Percentiles rank a stretch among this genome's conserved stretches.
phyloP scores from a whole-genome alignment of 2,797 vertebrate species.

The Pampus argenteus region DNA sequence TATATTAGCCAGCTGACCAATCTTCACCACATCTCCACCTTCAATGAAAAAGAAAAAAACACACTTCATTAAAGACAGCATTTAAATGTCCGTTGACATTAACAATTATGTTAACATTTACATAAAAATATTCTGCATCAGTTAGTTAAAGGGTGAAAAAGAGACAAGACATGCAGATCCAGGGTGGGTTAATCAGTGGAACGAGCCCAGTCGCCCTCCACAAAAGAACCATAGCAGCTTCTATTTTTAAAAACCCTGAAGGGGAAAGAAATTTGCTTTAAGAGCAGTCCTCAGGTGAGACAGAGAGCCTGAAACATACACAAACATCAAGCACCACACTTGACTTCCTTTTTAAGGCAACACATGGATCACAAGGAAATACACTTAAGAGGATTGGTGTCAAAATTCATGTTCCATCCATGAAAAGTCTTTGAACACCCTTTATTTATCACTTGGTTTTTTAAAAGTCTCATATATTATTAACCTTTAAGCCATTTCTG shows the following conservation, averaged over 20 bases:
- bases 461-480: not conserved
- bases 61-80: constrained; percentile 14
- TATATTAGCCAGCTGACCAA: constrained; percentile 90
- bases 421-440: not conserved
- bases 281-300: constrained; percentile 61
- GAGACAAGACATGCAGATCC: constrained; percentile 87
- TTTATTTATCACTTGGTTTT: not conserved
- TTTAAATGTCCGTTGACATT: not conserved
- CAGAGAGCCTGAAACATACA: constrained; percentile 66
- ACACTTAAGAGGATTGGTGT: not conserved
- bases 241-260: constrained; percentile 60
- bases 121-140: constrained; percentile 29
- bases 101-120: constrained; percentile 1
- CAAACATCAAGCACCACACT: constrained; percentile 19
- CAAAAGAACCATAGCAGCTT: constrained; percentile 65
- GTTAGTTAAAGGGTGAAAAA: constrained; percentile 86
- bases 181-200: constrained; percentile 84
- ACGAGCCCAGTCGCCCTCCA: constrained; percentile 65
- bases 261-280: constrained; percentile 54
- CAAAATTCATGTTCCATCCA: not conserved
- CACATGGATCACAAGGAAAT: constrained; percentile 12
- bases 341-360: constrained; percentile 53
- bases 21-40: constrained; percentile 94
- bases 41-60: constrained; percentile 48
- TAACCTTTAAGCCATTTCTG: not conserved